Evolutionary conservation across 2,888 invertebrate genomes (phyloP).

Genomic region (Drosophila dives): DNA sequence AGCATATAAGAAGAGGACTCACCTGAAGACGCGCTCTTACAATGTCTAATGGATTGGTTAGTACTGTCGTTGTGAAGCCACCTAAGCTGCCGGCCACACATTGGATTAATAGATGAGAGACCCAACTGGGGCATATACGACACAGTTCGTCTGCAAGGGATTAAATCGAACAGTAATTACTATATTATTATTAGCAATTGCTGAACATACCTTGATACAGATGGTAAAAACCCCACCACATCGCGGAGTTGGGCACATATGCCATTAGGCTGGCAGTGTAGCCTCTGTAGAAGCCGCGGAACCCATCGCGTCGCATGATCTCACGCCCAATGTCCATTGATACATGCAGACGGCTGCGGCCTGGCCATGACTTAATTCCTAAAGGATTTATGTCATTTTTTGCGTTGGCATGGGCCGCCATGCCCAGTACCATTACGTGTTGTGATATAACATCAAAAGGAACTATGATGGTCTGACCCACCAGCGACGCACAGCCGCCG

Average conservation of each 20-base stretch:
- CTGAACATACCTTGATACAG: constrained; percentile 92
- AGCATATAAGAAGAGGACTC: constrained; percentile 21
- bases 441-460: constrained; percentile 99
- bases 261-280: constrained; percentile 96
- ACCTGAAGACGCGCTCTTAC: constrained; percentile 96
- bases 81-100: constrained; percentile 95
- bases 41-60: constrained; percentile 98
- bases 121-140: constrained; percentile 89
- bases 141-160: constrained; percentile 89
- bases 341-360: constrained; percentile 88
- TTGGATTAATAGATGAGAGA: constrained; percentile 94
- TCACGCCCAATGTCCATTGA: constrained; percentile 91
- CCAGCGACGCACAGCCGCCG: constrained; percentile 95
- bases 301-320: constrained; percentile 92
- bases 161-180: background rate
- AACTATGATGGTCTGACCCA: constrained; percentile 97
- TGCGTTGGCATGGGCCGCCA: constrained; percentile 83
- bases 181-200: too few relatives aligned
- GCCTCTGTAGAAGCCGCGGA: constrained; percentile 96
- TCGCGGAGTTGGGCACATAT: constrained; percentile 98
- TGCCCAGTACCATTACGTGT: constrained; percentile 97
- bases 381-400: constrained; percentile 90
- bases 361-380: constrained; percentile 88
- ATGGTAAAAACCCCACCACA: constrained; percentile 99
- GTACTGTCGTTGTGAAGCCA: constrained; percentile 95